These are phyloP conservation scores for Lycaena phlaeas DNA, from an alignment of 2,888 invertebrate species.

Conservation along the genomic window DNA sequence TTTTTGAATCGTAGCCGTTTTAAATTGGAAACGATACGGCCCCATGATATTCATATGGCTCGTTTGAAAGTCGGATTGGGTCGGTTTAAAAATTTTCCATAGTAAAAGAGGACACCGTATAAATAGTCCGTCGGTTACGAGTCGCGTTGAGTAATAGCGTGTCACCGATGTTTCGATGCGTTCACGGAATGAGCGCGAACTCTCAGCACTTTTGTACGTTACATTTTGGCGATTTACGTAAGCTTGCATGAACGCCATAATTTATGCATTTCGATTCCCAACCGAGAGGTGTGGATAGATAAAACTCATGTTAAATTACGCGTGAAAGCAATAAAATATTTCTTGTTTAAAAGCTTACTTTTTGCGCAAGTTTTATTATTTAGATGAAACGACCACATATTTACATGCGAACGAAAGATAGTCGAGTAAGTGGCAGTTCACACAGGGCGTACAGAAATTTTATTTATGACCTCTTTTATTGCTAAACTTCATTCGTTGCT, in stretches of 20 bases:
- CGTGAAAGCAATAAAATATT: constrained; percentile 32
- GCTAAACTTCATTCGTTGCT: constrained; percentile 69
- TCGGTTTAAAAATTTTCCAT: constrained; percentile 36
- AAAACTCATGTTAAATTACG: constrained; percentile 42
- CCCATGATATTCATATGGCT: constrained; percentile 35
- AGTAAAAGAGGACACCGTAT: constrained; percentile 29
- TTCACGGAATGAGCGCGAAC: constrained; percentile 27
- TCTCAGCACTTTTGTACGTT: constrained; percentile 24
- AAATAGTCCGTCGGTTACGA: constrained; percentile 23
- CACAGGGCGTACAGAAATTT: constrained; percentile 54
- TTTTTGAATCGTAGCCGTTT: constrained; percentile 1
- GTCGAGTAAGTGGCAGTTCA: constrained; percentile 49
- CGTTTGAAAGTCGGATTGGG: constrained; percentile 38
- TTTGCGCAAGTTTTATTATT: constrained; percentile 27
- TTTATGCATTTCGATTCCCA: constrained; percentile 31
- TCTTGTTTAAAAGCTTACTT: constrained; percentile 18
- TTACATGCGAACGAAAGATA: constrained; percentile 35
- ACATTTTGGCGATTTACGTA: constrained; percentile 41
- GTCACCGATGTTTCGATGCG: constrained; percentile 24
- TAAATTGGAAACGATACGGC: constrained; percentile 21
- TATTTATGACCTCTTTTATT: constrained; percentile 70
- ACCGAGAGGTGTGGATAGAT: constrained; percentile 28
- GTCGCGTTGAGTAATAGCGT: constrained; percentile 21
- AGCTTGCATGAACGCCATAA: constrained; percentile 30
- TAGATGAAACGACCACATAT: constrained; percentile 30